A percentile compares a stretch with the other conserved stretches of the same genome.
These are phyloP conservation scores for Eidolon dupreanum DNA, from an alignment of 2,797 vertebrate species.

Conservation along the genomic window DNA sequence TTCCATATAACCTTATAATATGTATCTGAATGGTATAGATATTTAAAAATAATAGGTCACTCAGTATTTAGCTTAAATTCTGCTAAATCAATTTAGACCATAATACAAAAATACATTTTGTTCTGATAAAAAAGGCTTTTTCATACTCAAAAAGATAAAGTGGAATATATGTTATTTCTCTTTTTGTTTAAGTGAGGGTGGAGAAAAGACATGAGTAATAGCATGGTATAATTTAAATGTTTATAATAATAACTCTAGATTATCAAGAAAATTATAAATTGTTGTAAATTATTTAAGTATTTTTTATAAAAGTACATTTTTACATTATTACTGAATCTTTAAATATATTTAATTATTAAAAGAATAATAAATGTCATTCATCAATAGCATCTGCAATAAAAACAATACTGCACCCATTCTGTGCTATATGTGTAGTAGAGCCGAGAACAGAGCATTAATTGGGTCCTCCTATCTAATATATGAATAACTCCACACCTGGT, in stretches of 20 bases:
- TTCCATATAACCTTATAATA: background rate
- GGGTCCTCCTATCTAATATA: background rate
- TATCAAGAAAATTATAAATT: background rate
- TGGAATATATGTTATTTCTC: background rate
- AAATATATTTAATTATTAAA: background rate
- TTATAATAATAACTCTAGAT: background rate
- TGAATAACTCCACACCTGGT: background rate
- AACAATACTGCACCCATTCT: background rate
- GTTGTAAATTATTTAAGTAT: background rate
- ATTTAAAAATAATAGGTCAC: background rate
- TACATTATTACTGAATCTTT: background rate
- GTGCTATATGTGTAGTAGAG: background rate
- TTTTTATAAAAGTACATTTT: background rate
- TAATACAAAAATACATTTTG: background rate
- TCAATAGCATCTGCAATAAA: background rate
- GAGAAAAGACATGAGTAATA: background rate
- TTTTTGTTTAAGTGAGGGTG: background rate
- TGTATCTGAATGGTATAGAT: background rate
- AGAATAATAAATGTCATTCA: background rate
- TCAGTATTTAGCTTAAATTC: conserved; percentile 7
- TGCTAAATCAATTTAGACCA: background rate
- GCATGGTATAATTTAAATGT: background rate
- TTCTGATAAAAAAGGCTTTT: background rate
- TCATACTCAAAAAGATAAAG: background rate
- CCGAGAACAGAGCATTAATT: background rate